Evolutionary conservation across 2,888 invertebrate species (phyloP).

Genomic region (Bellardia bayeri): DNA sequence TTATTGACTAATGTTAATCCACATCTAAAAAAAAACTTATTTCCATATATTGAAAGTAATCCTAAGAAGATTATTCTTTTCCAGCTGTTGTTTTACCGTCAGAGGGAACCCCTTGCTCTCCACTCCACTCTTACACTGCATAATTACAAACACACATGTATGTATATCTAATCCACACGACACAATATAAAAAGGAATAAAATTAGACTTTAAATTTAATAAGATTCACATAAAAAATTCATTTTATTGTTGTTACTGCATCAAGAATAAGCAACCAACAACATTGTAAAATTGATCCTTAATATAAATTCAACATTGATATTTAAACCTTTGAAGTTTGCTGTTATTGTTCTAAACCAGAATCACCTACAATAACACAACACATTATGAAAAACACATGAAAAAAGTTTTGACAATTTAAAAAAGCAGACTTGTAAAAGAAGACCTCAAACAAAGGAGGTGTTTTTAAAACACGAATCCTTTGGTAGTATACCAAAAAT

Average conservation of each 20-base stretch:
- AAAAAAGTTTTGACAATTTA: too few relatives aligned
- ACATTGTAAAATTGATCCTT: conserved; percentile 45
- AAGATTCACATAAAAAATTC: conserved; percentile 26
- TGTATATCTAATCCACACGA: too few relatives aligned
- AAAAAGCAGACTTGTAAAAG: too few relatives aligned
- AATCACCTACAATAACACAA: conserved; percentile 40
- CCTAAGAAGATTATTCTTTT: neutral
- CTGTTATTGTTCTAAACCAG: neutral
- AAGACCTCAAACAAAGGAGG: too few relatives aligned
- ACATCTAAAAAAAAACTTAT: too few relatives aligned
- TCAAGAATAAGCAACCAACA: neutral
- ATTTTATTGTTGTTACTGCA: conserved; percentile 50
- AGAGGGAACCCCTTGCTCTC: too few relatives aligned
- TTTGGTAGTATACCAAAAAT: neutral
- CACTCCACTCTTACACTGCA: too few relatives aligned
- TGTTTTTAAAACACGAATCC: too few relatives aligned
- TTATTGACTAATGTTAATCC: too few relatives aligned
- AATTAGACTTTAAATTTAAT: conserved; percentile 38
- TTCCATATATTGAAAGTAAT: too few relatives aligned
- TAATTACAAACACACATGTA: too few relatives aligned
- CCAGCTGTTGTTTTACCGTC: neutral
- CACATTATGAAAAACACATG: neutral
- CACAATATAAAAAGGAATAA: neutral
- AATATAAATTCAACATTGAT: conserved; percentile 25
- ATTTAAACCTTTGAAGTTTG: conserved; percentile 69